Evolutionary conservation across 37 sponge, comb jelly and placozoan genomes (phyloP).

Genomic region (Beroe forskalii): DNA sequence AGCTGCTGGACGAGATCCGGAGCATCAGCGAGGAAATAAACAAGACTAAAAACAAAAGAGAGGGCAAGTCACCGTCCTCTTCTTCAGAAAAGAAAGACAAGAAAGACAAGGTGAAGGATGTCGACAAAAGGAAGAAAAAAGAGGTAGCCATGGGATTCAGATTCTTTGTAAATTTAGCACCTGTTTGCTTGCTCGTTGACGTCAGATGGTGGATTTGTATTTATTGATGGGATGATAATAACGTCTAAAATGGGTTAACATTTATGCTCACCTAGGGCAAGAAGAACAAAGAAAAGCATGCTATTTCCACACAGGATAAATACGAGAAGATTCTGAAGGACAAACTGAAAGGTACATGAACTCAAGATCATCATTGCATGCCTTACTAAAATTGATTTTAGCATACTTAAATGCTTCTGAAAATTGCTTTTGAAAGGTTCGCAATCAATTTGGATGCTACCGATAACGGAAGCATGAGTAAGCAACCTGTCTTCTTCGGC

Average conservation of each 20-base stretch:
- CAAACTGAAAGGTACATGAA: not conserved
- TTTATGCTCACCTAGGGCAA: not conserved
- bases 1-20: not conserved
- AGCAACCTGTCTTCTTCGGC: no score
- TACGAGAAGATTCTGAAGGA: constrained; percentile 45
- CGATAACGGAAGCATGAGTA: no score
- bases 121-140: constrained; percentile 56
- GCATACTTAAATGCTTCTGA: no score
- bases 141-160: constrained; percentile 20
- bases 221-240: no score
- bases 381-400: no score
- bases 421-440: no score
- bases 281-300: constrained; percentile 62
- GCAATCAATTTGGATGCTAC: no score
- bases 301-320: not conserved
- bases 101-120: not conserved
- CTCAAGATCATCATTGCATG: no score
- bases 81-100: constrained; percentile 64
- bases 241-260: no score
- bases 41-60: constrained; percentile 17
- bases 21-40: not conserved
- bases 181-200: no score
- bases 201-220: no score
- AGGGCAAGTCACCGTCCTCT: constrained; percentile 1
- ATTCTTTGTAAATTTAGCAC: no score